Conservation (phyloP, 2,888 invertebrate genomes). For the Hirtodrosophila trivittata region DNA sequence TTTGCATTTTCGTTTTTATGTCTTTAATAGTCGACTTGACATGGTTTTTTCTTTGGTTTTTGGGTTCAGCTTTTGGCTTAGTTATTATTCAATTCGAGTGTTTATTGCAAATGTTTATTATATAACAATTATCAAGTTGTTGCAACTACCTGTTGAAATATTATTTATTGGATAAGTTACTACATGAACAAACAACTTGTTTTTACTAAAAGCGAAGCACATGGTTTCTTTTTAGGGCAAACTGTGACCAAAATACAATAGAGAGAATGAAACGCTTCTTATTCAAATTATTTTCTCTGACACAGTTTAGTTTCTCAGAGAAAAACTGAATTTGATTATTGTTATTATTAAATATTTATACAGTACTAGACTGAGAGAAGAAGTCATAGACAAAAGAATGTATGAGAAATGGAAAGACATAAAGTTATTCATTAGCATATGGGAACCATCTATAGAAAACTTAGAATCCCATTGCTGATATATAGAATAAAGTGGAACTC, state of each 20-base stretch:
- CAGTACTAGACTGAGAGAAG: no score
- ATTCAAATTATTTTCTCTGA: no score
- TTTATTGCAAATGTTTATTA: constrained; percentile 57
- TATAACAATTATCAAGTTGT: constrained; percentile 62
- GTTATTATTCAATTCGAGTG: constrained; percentile 64
- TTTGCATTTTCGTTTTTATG: constrained; percentile 41
- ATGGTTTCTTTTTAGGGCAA: neutral
- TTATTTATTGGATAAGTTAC: constrained; percentile 49
- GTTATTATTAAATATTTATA: no score
- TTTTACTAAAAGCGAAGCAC: no score
- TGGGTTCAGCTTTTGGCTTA: constrained; percentile 17
- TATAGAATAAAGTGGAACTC: no score
- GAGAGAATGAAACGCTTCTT: no score
- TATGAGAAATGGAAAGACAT: no score
- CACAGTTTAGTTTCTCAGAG: neutral
- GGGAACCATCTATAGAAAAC: no score
- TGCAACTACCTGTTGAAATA: constrained; percentile 46
- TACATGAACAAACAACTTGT: constrained; percentile 2
- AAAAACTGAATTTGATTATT: neutral
- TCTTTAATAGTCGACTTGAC: constrained; percentile 63
- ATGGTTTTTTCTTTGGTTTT: constrained; percentile 51
- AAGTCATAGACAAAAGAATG: no score
- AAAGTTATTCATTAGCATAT: no score
- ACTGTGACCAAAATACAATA: neutral
- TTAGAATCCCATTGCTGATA: no score